Conservation (phyloP, 2,888 invertebrate species). For the Copidosoma aretas region DNA sequence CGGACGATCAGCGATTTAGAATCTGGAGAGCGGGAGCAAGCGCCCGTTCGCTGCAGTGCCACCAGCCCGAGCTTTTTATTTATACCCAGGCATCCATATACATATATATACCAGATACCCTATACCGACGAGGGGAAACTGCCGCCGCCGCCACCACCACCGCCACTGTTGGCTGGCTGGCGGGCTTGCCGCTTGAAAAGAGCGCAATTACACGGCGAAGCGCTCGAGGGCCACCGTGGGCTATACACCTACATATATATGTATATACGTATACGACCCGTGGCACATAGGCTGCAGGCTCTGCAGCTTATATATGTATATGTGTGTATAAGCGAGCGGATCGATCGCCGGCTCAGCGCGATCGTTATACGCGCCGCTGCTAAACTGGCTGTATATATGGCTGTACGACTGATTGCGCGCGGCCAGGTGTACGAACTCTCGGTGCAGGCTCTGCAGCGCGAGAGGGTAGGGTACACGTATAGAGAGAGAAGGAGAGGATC, state of each 20-base stretch:
- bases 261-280: too few species aligned
- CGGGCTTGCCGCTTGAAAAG: too few species aligned
- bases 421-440: constrained; percentile 14
- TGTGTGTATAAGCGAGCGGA: not conserved
- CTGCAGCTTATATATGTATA: too few species aligned
- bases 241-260: too few species aligned
- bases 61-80: not conserved
- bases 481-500: too few species aligned
- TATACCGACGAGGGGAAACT: not conserved
- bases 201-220: too few species aligned
- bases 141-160: constrained; percentile 19
- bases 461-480: too few species aligned
- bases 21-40: not conserved
- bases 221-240: too few species aligned
- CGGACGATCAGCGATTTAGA: constrained; percentile 34
- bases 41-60: not conserved
- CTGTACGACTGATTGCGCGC: constrained; percentile 31
- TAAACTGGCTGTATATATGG: constrained; percentile 32
- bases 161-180: constrained; percentile 16
- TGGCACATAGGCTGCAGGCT: too few species aligned
- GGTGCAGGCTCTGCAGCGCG: too few species aligned
- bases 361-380: constrained; percentile 30
- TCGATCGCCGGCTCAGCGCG: constrained; percentile 17
- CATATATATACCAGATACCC: not conserved
- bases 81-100: too few species aligned